A percentile compares a stretch with the other conserved stretches of the same genome.
phyloP scores from a whole-genome alignment of 2,888 invertebrate genomes.

The Drosophila quinaria region DNA sequence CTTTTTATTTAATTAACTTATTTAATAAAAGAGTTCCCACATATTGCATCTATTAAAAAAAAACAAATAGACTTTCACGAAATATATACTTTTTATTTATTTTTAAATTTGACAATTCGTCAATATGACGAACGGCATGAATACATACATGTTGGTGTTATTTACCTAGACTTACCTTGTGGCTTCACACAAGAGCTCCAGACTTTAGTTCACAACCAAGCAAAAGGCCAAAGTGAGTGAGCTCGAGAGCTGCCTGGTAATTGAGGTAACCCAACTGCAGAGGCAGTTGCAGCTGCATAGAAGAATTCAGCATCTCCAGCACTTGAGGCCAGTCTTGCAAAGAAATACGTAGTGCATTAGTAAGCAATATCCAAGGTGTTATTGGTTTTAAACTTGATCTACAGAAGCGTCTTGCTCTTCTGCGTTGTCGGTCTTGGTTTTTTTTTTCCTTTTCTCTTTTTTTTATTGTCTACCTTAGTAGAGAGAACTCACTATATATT shows the following conservation, averaged over 20 bases:
- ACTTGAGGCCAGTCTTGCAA: conserved; percentile 75
- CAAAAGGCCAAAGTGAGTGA: conserved; percentile 39
- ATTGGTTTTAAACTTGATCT: conserved; percentile 36
- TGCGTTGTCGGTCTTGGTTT: not conserved
- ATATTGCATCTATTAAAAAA: not conserved
- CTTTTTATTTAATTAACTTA: not conserved
- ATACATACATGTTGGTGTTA: conserved; percentile 4
- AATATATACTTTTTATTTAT: conserved; percentile 19
- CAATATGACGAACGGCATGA: not conserved
- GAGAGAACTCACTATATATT: conserved; percentile 29
- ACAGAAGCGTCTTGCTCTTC: conserved; percentile 38
- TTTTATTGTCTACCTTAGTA: conserved; percentile 38
- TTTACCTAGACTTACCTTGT: conserved; percentile 63
- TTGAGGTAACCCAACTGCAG: conserved; percentile 11
- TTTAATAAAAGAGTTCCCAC: not conserved
- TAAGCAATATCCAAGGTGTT: conserved; percentile 50
- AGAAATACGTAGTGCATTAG: conserved; percentile 77
- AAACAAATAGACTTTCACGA: not conserved
- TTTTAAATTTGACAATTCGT: conserved; percentile 11
- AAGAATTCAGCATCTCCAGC: conserved; percentile 60
- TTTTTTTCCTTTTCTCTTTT: not conserved
- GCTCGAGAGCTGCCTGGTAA: conserved; percentile 44
- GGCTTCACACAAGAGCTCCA: conserved; percentile 29
- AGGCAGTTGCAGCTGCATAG: conserved; percentile 12
- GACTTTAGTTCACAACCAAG: conserved; percentile 36